phyloP scores from a whole-genome alignment of 2,113 vertebrate genomes.

The Paralichthys olivaceus region DNA sequence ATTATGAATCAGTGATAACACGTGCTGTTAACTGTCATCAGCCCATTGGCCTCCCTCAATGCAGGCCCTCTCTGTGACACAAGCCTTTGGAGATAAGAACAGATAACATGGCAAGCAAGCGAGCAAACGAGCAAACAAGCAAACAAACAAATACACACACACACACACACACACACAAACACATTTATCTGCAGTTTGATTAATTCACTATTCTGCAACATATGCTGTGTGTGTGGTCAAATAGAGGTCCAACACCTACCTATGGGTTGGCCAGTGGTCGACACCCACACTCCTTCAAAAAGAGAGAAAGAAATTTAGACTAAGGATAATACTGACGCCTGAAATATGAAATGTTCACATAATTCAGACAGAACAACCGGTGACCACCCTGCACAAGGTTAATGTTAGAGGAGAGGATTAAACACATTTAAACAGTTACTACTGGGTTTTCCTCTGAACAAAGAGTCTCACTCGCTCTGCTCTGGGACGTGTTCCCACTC shows the following conservation, averaged over 20 bases:
- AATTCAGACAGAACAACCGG: not conserved
- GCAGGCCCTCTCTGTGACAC: constrained; percentile 47
- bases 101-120: constrained; percentile 46
- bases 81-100: constrained; percentile 48
- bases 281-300: constrained; percentile 96
- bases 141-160: too few relatives aligned
- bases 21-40: constrained; percentile 56
- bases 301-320: constrained; percentile 31
- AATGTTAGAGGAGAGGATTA: constrained; percentile 35
- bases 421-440: constrained; percentile 32
- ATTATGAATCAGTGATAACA: constrained; percentile 68
- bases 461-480: constrained; percentile 66
- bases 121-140: too few relatives aligned
- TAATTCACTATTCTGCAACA: constrained; percentile 34
- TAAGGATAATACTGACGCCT: constrained; percentile 15
- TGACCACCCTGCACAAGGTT: not conserved
- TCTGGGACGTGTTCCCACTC: constrained; percentile 81
- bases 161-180: constrained; percentile 1
- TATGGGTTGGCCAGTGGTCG: constrained; percentile 95
- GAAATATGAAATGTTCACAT: constrained; percentile 24
- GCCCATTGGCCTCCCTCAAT: constrained; percentile 33
- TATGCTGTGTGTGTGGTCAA: constrained; percentile 7
- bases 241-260: constrained; percentile 81
- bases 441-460: constrained; percentile 31
- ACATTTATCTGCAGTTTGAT: constrained; percentile 37